Base-by-base conservation (phyloP, 2,113 vertebrate species). In the Sinocyclocheilus grahami region DNA sequence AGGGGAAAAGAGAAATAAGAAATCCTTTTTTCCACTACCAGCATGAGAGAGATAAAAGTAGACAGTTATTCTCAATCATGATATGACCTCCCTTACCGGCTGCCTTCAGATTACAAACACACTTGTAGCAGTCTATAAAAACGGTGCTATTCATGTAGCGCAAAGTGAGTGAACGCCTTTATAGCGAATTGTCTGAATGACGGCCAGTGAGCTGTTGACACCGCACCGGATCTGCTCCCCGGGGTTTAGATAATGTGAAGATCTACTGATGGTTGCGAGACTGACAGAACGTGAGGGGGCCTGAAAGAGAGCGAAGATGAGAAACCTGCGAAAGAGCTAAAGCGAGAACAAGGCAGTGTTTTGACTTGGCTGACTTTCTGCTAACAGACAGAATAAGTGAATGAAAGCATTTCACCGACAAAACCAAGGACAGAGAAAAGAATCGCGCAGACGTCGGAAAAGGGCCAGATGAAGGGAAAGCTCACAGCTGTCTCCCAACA, bases 401-500 rank as follows among this genome's bases (percentile, higher is more conserved):
- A 92, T 89, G 86, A 91, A 90, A 79, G 63, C 18, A 10, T 55
- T 82, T 60, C 79, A 72, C 67, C 10, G 33, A 78, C 33, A 37
- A 79, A 33, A 62, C 10, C 39, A 39, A 74, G 80, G 83, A 39
- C 42, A 87, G 85, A 62, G 77, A 85, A 89, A 67, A 76, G 82
- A 46, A 89, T 89, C 83, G 84, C 82, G 79, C 62, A 85, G 30
- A 79, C 69, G 87, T 87, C 82, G 86, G 90, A 86, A 83, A 85
- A 51, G 67, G 62, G n/a, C 84, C 86, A 89, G 87, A 91, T 91
- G 87, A 91, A 90, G 90, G 88, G 75, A 88, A 90, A 14, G 83
- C 83, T 88, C 82, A 82, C 89, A 88, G 87, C 79, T 84, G 84
- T 72, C 91, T 90, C 78, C 84, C 63, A 37, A 37, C 85, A 82